Evolutionary conservation across 1,140 invertebrate species (phyloP).

Genomic region (Procambarus clarkii): DNA sequence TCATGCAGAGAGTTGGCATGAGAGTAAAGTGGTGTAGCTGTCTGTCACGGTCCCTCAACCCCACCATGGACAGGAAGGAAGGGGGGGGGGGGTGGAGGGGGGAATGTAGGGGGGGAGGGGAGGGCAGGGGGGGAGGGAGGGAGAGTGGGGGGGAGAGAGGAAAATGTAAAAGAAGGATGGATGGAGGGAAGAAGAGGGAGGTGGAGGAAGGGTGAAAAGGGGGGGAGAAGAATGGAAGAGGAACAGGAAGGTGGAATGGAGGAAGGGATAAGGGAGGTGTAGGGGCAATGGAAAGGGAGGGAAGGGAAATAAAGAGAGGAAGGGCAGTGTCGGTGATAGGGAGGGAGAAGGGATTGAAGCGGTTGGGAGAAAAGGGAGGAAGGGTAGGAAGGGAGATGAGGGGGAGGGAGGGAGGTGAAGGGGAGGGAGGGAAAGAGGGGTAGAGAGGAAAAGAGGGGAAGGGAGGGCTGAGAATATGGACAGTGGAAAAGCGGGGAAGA

Average conservation of each 20-base stretch:
- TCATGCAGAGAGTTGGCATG: background rate
- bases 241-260: background rate
- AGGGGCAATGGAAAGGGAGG: too few species aligned
- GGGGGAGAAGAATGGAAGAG: background rate
- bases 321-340: too few species aligned
- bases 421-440: too few species aligned
- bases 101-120: background rate
- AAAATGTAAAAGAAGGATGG: background rate
- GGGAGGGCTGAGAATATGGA: too few species aligned
- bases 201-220: background rate
- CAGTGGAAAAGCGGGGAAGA: too few species aligned
- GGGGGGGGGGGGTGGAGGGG: too few species aligned
- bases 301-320: too few species aligned
- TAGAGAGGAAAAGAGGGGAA: too few species aligned
- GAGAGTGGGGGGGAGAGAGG: background rate
- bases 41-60: background rate
- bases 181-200: background rate
- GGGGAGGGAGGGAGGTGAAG: too few species aligned
- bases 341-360: too few species aligned
- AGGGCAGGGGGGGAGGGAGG: background rate
- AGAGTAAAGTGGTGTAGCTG: background rate
- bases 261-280: background rate
- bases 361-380: too few species aligned
- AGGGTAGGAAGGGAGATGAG: too few species aligned
- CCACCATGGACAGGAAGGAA: background rate